Conservation (phyloP, 2,888 invertebrate species). For the Boloria selene region DNA sequence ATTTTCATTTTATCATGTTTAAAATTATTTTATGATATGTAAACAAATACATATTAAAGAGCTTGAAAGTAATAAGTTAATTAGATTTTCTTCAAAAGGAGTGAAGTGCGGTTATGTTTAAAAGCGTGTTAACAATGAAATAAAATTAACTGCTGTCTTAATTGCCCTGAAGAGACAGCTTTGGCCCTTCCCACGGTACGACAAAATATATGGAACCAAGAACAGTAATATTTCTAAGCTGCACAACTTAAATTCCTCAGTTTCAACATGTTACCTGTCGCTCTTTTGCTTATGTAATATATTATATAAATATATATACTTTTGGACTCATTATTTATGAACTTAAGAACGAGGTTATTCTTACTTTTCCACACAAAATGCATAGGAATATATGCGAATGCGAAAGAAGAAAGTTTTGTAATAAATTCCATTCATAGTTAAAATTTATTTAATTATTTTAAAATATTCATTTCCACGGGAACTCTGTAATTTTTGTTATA, state of each 20-base stretch:
- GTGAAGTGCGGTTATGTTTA: slow-evolving; percentile 35
- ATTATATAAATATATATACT: neutral
- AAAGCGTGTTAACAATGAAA: slow-evolving; percentile 55
- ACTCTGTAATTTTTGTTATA: too few species aligned
- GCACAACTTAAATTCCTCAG: slow-evolving; percentile 16
- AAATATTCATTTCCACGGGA: too few species aligned
- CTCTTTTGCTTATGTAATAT: slow-evolving; percentile 13
- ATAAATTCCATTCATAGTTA: too few species aligned
- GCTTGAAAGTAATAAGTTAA: slow-evolving; percentile 45
- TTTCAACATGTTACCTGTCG: slow-evolving; percentile 9
- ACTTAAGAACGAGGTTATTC: too few species aligned
- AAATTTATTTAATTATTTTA: too few species aligned
- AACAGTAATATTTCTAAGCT: slow-evolving; percentile 22
- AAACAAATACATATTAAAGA: too few species aligned
- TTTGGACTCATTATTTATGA: neutral
- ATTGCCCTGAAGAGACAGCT: slow-evolving; percentile 55
- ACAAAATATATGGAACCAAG: slow-evolving; percentile 40
- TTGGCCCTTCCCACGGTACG: slow-evolving; percentile 57
- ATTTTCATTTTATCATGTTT: too few species aligned
- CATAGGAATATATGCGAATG: too few species aligned
- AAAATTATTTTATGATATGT: too few species aligned
- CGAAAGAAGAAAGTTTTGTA: too few species aligned
- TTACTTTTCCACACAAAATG: too few species aligned
- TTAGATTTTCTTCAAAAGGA: slow-evolving; percentile 29
- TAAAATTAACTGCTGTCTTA: slow-evolving; percentile 60